A percentile compares a stretch with the other conserved stretches of the same genome.
These are phyloP conservation scores for Operophtera brumata DNA, from an alignment of 2,888 invertebrate genomes.

Conservation along the genomic window DNA sequence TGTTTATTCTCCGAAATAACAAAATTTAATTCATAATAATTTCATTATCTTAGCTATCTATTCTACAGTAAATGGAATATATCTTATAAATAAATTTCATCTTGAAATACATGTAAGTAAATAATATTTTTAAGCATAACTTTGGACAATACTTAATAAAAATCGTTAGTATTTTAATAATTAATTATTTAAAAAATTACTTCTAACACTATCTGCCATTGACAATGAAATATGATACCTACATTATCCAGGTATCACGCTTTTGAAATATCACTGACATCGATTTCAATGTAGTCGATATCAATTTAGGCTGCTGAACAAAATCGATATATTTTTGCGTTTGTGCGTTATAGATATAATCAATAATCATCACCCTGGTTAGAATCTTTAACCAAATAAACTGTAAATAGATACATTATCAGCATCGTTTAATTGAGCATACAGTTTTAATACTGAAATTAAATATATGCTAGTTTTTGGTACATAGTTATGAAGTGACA, in stretches of 20 bases:
- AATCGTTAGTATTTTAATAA: conserved; percentile 4
- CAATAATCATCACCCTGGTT: conserved; percentile 57
- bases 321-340: conserved; percentile 41
- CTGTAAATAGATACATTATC: conserved; percentile 27
- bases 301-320: conserved; percentile 30
- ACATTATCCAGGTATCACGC: neutral
- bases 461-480: conserved; percentile 15
- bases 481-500: conserved; percentile 33
- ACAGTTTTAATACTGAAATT: conserved; percentile 35
- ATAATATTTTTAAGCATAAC: conserved; percentile 10
- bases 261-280: conserved; percentile 4
- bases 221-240: neutral
- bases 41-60: conserved; percentile 29
- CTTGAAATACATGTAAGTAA: conserved; percentile 3
- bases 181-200: conserved; percentile 15
- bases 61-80: conserved; percentile 26
- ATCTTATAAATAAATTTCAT: conserved; percentile 18
- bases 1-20: conserved; percentile 15
- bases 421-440: conserved; percentile 38
- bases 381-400: conserved; percentile 39
- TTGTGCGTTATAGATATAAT: conserved; percentile 64
- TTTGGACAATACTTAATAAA: conserved; percentile 14
- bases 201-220: neutral
- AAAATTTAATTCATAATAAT: conserved; percentile 6
- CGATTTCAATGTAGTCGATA: conserved; percentile 1